phyloP scores from a whole-genome alignment of 2,113 vertebrate genomes.

The Brienomyrus brachyistius region DNA sequence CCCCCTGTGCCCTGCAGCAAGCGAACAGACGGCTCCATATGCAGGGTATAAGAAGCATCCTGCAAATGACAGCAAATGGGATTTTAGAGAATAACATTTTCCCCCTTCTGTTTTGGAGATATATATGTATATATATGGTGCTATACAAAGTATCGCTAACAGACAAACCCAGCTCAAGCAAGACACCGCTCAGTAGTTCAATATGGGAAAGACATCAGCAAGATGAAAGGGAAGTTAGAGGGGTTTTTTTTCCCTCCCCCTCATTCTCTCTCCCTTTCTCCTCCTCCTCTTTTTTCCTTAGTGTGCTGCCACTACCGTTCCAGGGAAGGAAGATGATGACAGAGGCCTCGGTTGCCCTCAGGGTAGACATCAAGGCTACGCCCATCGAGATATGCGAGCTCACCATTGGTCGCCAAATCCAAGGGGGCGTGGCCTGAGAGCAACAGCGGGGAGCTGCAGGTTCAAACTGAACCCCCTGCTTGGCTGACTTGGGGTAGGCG shows the following conservation, averaged over 20 bases:
- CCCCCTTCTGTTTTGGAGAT: constrained; percentile 50
- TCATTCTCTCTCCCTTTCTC: constrained; percentile 9
- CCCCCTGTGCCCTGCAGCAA: not conserved
- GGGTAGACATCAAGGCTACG: constrained; percentile 23
- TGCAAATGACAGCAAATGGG: not conserved
- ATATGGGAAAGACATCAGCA: constrained; percentile 55
- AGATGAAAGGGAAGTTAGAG: constrained; percentile 48
- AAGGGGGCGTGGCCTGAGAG: not conserved
- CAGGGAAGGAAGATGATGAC: constrained; percentile 48
- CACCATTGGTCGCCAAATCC: not conserved
- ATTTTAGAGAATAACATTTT: constrained; percentile 17
- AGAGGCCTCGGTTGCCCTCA: constrained; percentile 43
- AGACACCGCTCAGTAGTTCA: constrained; percentile 35
- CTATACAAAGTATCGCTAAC: constrained; percentile 47
- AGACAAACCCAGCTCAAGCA: constrained; percentile 42
- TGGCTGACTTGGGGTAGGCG: not conserved
- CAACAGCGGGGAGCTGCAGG: not conserved
- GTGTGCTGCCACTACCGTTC: constrained; percentile 32
- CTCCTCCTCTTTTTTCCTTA: constrained; percentile 36
- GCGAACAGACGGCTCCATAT: not conserved
- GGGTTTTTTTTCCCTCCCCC: constrained; percentile 44
- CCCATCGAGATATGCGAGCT: not conserved
- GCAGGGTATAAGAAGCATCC: not conserved
- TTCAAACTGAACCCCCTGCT: not conserved
- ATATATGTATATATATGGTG: constrained; percentile 54